Conservation (phyloP, 2,888 invertebrate genomes). For the Osmoderma eremita region DNA sequence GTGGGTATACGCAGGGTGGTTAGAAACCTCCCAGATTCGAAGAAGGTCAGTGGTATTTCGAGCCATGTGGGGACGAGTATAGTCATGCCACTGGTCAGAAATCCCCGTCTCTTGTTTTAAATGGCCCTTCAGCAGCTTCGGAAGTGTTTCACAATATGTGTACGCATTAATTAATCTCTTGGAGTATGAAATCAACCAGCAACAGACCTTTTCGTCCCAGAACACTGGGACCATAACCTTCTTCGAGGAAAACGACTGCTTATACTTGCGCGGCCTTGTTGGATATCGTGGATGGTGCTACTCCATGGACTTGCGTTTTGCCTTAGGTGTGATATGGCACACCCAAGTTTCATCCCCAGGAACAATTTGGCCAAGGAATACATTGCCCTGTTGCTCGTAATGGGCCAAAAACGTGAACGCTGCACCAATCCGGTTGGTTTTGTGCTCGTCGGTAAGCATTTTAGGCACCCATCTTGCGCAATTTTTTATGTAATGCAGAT, state of each 20-base stretch:
- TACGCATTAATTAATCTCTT: no score
- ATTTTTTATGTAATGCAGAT: neutral
- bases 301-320: no score
- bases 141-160: no score
- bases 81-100: neutral
- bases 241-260: no score
- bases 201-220: no score
- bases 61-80: neutral
- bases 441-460: neutral
- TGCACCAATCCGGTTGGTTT: neutral
- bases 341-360: no score
- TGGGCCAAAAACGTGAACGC: neutral
- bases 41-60: neutral
- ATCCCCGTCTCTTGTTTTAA: neutral
- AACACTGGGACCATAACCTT: no score
- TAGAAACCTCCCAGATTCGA: neutral
- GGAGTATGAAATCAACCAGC: no score
- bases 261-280: neutral
- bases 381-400: no score
- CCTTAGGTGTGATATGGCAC: neutral
- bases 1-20: neutral
- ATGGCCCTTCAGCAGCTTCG: conserved; percentile 2
- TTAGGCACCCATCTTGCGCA: neutral
- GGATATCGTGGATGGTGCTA: neutral
- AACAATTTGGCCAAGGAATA: neutral